Conservation (phyloP, 2,888 invertebrate genomes). For the Doris montereyensis region DNA sequence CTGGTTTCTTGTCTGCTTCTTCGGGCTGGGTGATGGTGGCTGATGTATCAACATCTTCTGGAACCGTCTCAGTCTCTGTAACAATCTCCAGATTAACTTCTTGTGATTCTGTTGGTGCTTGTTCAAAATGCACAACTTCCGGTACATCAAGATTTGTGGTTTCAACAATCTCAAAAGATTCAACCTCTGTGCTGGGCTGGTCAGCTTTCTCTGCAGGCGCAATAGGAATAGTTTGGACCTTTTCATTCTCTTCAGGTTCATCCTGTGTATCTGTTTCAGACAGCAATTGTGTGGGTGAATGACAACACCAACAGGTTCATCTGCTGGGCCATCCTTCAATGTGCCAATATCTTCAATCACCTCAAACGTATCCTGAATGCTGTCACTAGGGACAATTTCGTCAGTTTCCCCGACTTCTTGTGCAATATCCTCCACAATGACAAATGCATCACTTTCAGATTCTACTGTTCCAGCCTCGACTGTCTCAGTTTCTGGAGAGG, state of each 20-base stretch:
- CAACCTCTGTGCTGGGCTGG: constrained; percentile 6
- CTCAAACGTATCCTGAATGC: constrained; percentile 29
- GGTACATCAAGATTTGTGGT: constrained; percentile 25
- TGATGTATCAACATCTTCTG: background rate
- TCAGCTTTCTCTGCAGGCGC: constrained; percentile 47
- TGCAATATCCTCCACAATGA: too few species aligned
- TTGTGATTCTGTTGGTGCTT: constrained; percentile 42
- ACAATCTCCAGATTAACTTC: constrained; percentile 38
- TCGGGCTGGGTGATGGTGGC: constrained; percentile 37
- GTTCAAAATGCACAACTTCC: constrained; percentile 34
- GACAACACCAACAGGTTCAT: too few species aligned
- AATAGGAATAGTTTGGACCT: background rate
- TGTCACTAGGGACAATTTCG: constrained; percentile 27
- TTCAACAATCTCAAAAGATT: constrained; percentile 5
- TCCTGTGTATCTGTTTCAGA: too few species aligned
- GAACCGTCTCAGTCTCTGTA: background rate
- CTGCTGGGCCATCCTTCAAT: too few species aligned
- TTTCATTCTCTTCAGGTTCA: constrained; percentile 33
- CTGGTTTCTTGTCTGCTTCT: constrained; percentile 37
- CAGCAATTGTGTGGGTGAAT: too few species aligned
- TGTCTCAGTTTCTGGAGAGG: too few species aligned
- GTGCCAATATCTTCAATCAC: constrained; percentile 9
- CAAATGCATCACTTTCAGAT: constrained; percentile 17
- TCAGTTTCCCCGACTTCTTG: constrained; percentile 14
- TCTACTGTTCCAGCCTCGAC: too few species aligned